phyloP scores from a whole-genome alignment of 2,888 invertebrate genomes.

The Nephrotoma guestfalica region DNA sequence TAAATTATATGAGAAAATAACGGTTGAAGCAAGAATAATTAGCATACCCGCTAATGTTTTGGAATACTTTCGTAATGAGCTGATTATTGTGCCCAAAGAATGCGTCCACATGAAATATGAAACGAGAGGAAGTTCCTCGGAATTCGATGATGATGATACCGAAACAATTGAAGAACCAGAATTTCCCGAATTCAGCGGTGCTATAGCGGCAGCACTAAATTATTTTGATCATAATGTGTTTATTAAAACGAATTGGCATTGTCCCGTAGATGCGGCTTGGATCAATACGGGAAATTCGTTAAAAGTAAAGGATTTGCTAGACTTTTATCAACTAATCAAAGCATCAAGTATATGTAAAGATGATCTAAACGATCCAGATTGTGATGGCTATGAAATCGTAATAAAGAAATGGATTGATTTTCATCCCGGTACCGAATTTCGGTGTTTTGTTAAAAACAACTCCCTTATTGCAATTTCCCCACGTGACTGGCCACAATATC shows the following conservation, averaged over 20 bases:
- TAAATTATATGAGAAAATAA: conserved; percentile 12
- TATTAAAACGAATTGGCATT: conserved; percentile 16
- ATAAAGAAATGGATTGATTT: conserved; percentile 16
- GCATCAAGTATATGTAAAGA: conserved; percentile 14
- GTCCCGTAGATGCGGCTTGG: conserved; percentile 16
- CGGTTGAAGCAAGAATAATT: conserved; percentile 10
- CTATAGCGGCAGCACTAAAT: conserved; percentile 8
- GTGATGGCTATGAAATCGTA: conserved; percentile 8
- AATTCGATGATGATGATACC: conserved; percentile 11
- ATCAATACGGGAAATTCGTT: conserved; percentile 15
- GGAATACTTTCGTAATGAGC: conserved; percentile 13
- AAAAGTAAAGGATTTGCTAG: conserved; percentile 13
- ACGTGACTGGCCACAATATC: conserved; percentile 16
- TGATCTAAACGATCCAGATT: conserved; percentile 7
- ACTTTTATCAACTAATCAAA: conserved; percentile 16
- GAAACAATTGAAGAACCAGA: conserved; percentile 11
- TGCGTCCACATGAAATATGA: conserved; percentile 7
- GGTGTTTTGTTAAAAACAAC: conserved; percentile 15
- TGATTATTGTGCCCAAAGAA: conserved; percentile 15
- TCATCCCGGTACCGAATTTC: conserved; percentile 15
- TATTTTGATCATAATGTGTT: conserved; percentile 10
- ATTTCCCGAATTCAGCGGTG: conserved; percentile 14
- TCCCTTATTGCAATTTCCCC: conserved; percentile 15
- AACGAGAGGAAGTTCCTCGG: conserved; percentile 2
- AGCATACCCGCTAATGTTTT: conserved; percentile 12